Evolutionary conservation across 2,797 vertebrate species (phyloP), one percentile per base, ranked within the genome.

Genomic region (Onychomys torridus): DNA sequence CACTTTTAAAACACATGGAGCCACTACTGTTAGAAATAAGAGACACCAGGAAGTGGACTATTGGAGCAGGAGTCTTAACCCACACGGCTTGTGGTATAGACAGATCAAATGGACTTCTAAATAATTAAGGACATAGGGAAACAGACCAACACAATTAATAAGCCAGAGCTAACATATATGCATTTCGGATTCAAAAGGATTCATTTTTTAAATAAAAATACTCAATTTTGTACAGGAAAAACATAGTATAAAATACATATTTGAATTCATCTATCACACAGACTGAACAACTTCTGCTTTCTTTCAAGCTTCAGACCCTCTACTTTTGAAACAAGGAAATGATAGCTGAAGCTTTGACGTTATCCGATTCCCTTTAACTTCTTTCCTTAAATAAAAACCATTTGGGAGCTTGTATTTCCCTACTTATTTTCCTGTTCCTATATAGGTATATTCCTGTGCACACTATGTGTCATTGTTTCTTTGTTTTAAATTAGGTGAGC

Each of bases 181-280:
- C 49, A 63, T 83, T 78, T 89, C 93, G 65, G 85, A 84, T 75
- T 89, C 37, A 73, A 88, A 23, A 95, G 14, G 52, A 86, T 91
- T 25, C 2, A 46, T 61, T 65, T 49, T 34, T 49, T 92, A 65
- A 37, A 69, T 76, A 49, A 94, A 92, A 93, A 77, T 49, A 76
- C 61, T 94, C 75, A 27, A 93, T 93, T 91, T 92, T 40, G 88
- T 86, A 85, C 69, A 90, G 37, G 90, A 63, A 90, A 67, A 84
- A 5, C 82, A 55, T 69, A 92, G 16, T 77, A 52, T 65, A 81
- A 96, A 95, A 55, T 65, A 17, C 16, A 65, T 67, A 34, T 85
- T 92, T 69, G 23, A 81, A 90, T 76, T 40, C 52, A 84, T 87
- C 37, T 84, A 55, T 40, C 65, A 89, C 29, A 75, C 1, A 79